Evolutionary conservation across 2,888 invertebrate species (phyloP), one percentile per base, ranked within the genome.

Genomic region (Cryptops parisi): DNA sequence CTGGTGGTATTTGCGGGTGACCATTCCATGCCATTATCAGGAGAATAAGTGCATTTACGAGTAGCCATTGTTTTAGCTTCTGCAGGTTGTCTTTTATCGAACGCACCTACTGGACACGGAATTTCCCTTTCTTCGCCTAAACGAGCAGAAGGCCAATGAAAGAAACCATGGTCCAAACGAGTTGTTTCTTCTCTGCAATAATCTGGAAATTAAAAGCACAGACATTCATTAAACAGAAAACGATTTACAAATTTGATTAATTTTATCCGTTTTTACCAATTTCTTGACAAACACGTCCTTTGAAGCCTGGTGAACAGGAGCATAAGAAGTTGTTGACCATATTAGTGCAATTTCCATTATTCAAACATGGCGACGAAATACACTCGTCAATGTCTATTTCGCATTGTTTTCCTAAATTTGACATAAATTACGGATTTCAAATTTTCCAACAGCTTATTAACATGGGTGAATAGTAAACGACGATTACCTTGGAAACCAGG

Each of bases 381-480:
- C 59, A 59, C 23, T 58, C 58, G 23, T 58, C 52, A 3, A 56
- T 48, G n/a, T 58, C 55, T 1, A 24, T 24, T 21, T 55, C 58
- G 45, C 59, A 59, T 26, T 56, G 53, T 43, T 56, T 55, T 17
- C 58, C 59, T 59, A 27, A 33, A 43, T n/a, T n/a, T n/a, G n/a
- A n/a, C n/a, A n/a, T n/a, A 48, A 50, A 49, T 9, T 41, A n/a
- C 9, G 19, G 17, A 41, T 33, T 41, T n/a, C 5, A 46, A 22
- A 23, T 46, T 46, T 19, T 22, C 6, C 9, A 46, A 46, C 6
- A 12, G 17, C 17, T 43, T 43, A 6, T 17, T 3, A 47, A 15
- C 3, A 47, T 12, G 26, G 2, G 19, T 2, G 47, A 47, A 5
- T 27, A 47, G 3, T 15, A 24, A n/a, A 47, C 5, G 24, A 19